Evolutionary conservation across 2,888 invertebrate species (phyloP).

Genomic region (Noctua comes): DNA sequence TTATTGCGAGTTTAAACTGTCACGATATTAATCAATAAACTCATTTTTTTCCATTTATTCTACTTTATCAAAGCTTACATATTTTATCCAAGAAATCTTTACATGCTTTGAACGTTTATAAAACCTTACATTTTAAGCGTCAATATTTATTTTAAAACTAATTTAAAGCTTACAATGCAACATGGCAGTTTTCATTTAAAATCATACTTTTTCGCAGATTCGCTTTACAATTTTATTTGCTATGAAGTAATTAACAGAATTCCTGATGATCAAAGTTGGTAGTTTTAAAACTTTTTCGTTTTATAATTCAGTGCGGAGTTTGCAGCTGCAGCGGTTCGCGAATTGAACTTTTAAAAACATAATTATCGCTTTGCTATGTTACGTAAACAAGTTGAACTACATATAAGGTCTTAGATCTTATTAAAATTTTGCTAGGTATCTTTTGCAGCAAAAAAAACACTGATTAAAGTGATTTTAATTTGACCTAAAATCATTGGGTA

Average conservation of each 20-base stretch:
- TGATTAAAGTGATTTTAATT: too few relatives aligned
- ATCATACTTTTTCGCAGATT: conserved; percentile 4
- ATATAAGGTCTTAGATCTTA: not conserved
- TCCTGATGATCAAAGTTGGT: conserved; percentile 61
- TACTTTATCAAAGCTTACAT: not conserved
- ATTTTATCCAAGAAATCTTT: not conserved
- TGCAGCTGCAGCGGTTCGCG: conserved; percentile 41
- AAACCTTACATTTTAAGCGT: not conserved
- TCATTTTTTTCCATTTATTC: too few relatives aligned
- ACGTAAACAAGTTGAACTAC: conserved; percentile 17
- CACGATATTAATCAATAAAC: too few relatives aligned
- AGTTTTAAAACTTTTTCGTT: conserved; percentile 60
- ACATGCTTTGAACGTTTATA: not conserved
- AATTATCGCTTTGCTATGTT: conserved; percentile 55
- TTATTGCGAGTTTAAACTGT: too few relatives aligned
- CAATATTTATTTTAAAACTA: conserved; percentile 7
- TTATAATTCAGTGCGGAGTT: conserved; percentile 50
- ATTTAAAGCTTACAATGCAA: conserved; percentile 1
- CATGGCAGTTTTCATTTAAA: not conserved
- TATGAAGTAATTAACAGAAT: conserved; percentile 62
- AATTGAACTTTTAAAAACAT: conserved; percentile 57
- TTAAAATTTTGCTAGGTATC: too few relatives aligned
- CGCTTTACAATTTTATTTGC: conserved; percentile 48
- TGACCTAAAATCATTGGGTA: too few relatives aligned
- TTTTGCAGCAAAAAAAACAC: too few relatives aligned